Evolutionary conservation across 2,113 vertebrate genomes (phyloP), one percentile per base, ranked within the genome.

Genomic region (Thalassoma bifasciatum): DNA sequence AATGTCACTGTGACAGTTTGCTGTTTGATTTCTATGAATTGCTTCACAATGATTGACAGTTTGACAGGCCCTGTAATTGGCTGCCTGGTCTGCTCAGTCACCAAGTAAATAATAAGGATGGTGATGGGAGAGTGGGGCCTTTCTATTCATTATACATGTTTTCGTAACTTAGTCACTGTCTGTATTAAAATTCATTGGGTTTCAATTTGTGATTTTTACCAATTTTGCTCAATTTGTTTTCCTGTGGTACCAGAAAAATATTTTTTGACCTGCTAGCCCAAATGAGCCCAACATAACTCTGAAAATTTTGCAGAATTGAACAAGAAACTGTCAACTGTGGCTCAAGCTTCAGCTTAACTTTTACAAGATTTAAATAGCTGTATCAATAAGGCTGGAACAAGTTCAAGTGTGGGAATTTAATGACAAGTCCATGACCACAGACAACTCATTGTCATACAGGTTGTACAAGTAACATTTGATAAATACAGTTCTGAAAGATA

Each of bases 31-130:
- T 37, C 23, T 23, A 83, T 80, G 77, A 86, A 83, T 78, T 84
- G 72, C 66, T 86, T 82, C 73, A 81, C 7, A 14, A 53, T 90
- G 86, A 88, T 78, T 90, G 89, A 90, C 89, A 86, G 60, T 82
- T 86, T 89, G 85, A 87, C 75, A 16, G 66, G 60, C 52, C 38
- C 72, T 85, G 61, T 88, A 89, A 91, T 91, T 86, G 83, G 89
- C 77, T 82, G 75, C 72, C 75, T 79, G 79, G 72, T 82, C 80
- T 86, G 40, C 67, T 83, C 84, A 86, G 70, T 86, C 75, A 85
- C 69, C 60, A 83, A 79, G 79, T 84, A 83, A 89, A 90, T 82
- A 88, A 90, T 86, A 72, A 83, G 75, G 65, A 69, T 62, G 72
- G 53, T 79, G 81, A 84, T 54, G 68, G 74, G 54, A 77, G 68